Evolutionary conservation across 92 coral and sea anemone genomes (phyloP).

Genomic region (Palythoa grandiflora): DNA sequence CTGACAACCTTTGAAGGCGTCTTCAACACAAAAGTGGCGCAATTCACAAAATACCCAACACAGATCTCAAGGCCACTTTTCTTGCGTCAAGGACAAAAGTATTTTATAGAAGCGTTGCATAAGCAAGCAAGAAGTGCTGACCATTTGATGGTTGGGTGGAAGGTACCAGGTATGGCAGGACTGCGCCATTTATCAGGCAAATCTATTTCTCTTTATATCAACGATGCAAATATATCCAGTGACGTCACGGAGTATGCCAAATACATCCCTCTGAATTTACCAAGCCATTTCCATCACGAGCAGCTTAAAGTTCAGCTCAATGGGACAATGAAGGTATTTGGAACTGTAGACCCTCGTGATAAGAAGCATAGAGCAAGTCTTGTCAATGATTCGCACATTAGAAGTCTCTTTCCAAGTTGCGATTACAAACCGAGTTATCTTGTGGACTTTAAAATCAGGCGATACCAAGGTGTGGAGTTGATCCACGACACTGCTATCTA

Average conservation of each 20-base stretch:
- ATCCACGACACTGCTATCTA: conserved; percentile 94
- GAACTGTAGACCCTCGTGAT: conserved; percentile 64
- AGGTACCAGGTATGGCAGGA: conserved; percentile 78
- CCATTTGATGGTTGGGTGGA: conserved; percentile 95
- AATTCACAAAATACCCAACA: conserved; percentile 86
- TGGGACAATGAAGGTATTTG: conserved; percentile 67
- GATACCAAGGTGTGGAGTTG: conserved; percentile 91
- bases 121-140: conserved; percentile 81
- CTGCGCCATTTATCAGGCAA: conserved; percentile 84
- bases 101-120: conserved; percentile 94
- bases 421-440: conserved; percentile 86
- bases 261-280: conserved; percentile 85
- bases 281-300: conserved; percentile 77
- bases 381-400: conserved; percentile 54
- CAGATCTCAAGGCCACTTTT: conserved; percentile 82
- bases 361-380: conserved; percentile 44
- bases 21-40: conserved; percentile 66
- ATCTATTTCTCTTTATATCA: conserved; percentile 83
- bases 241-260: conserved; percentile 86
- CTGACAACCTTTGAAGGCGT: conserved; percentile 71
- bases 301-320: conserved; percentile 57
- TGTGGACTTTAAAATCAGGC: conserved; percentile 80
- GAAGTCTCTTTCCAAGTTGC: conserved; percentile 68
- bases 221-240: conserved; percentile 63
- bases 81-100: conserved; percentile 76